Conservation (phyloP, 2,888 invertebrate genomes). For the Synanthedon andrenaeformis region DNA sequence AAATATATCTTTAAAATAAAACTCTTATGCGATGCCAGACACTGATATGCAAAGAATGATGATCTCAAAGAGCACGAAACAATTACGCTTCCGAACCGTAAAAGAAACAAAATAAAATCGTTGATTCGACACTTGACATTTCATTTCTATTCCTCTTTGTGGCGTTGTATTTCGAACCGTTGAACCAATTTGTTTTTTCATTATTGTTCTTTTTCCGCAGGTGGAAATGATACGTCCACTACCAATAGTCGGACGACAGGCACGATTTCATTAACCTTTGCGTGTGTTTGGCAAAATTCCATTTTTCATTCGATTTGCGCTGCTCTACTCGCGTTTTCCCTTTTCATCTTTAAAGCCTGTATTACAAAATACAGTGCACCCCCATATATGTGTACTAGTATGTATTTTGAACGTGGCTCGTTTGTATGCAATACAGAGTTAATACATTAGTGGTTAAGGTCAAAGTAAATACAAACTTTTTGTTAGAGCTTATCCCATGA, state of each 20-base stretch:
- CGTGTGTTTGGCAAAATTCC: conserved; percentile 4
- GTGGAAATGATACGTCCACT: conserved; percentile 23
- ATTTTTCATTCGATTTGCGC: conserved; percentile 10
- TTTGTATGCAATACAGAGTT: too few species aligned
- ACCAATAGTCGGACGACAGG: conserved; percentile 19
- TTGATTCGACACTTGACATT: conserved; percentile 29
- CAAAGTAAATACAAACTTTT: too few species aligned
- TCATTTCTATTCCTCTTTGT: conserved; percentile 45
- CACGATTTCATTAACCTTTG: conserved; percentile 27
- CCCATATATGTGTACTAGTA: not conserved
- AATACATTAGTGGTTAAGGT: too few species aligned
- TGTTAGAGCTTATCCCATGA: too few species aligned
- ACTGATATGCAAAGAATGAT: not conserved
- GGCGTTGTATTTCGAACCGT: conserved; percentile 21
- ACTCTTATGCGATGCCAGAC: too few species aligned
- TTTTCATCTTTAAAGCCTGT: not conserved
- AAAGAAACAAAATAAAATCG: conserved; percentile 15
- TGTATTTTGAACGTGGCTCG: too few species aligned
- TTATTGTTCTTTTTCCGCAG: conserved; percentile 23
- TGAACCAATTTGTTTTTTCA: conserved; percentile 13
- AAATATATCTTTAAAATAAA: too few species aligned
- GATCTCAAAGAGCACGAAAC: not conserved
- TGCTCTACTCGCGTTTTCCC: conserved; percentile 1
- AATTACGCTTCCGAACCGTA: not conserved
- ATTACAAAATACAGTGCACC: conserved; percentile 1